Conservation (phyloP, 2,113 vertebrate genomes). For the Myotis lucifugus region DNA sequence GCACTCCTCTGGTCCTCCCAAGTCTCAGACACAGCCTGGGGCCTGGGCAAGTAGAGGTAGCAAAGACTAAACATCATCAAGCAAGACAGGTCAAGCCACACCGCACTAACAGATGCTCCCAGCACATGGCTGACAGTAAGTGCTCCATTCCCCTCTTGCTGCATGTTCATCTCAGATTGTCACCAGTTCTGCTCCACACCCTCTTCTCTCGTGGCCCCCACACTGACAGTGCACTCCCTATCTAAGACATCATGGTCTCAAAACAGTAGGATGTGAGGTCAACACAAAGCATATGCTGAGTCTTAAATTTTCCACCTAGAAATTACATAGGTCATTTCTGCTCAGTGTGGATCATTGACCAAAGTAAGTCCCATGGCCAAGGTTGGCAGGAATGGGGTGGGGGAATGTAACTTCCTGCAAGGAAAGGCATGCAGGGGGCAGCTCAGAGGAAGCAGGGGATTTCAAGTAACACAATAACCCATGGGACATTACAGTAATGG, state of each 20-base stretch:
- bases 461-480: not conserved
- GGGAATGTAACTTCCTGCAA: fast-evolving
- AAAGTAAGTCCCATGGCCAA: not conserved
- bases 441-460: not conserved
- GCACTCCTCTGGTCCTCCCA: not conserved
- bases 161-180: fast-evolving
- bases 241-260: not conserved
- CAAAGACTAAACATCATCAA: not conserved
- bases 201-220: not conserved
- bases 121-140: fast-evolving
- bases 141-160: not conserved
- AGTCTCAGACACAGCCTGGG: not conserved
- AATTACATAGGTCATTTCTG: not conserved
- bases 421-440: not conserved
- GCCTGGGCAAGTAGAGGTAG: fast-evolving
- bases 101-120: not conserved
- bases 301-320: not conserved
- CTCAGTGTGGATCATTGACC: not conserved
- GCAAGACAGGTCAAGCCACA: fast-evolving
- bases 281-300: fast-evolving
- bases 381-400: not conserved
- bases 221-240: fast-evolving
- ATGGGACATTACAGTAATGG: fast-evolving
- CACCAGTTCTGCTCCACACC: not conserved
- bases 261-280: too few species aligned